Base-by-base conservation (phyloP, 2,113 vertebrate species). In the Bungarus multicinctus region DNA sequence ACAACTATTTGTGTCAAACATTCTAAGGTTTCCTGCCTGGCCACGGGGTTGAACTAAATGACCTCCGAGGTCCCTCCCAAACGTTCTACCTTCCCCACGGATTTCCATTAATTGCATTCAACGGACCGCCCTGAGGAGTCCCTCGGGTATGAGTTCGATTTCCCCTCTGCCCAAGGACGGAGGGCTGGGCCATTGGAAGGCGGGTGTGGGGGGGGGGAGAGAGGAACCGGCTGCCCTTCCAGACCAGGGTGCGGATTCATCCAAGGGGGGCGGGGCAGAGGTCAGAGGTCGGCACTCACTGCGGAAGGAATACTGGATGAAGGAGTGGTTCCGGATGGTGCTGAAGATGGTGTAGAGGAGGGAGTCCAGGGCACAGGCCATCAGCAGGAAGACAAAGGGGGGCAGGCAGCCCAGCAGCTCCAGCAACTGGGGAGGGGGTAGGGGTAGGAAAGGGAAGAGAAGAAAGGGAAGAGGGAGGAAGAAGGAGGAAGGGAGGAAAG, bases 271-370 rank as follows among this genome's bases (percentile, higher is more conserved):
- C 6, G 4, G 39, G 7, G 58, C 1, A 92, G 88, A 74, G 54
- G 47, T 52, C 5, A 18, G 3, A 52, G 55, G 54, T 22, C 16
- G 30, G 30, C 12, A 92, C 98, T 98, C 94, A 99, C 98, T 97
- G 90, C 94, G 97, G 95, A 99, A 94, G 89, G 98, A 97, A 89
- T 99, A 98, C 93, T 98, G 95, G 7, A 97, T 96, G 1, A 97
- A 96, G 23, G 98, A 98, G 94, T 99, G 98, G 23, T 94, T 97
- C 91, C 96, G 97, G 95, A 99, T 97, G 92, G 98, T 94, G 93
- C 98, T 96, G 50, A 99, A 97, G 20, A 97, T n/a, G 25, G 95
- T 96, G 96, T 97, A 97, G 88, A 99, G 95, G 0, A 97, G 87
- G 86, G 97, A 95, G 95, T 99, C 99, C 0, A 98, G 93, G 0